phyloP scores from a whole-genome alignment of 64 coral and sea anemone genomes.

The Exaiptasia diaphana region DNA sequence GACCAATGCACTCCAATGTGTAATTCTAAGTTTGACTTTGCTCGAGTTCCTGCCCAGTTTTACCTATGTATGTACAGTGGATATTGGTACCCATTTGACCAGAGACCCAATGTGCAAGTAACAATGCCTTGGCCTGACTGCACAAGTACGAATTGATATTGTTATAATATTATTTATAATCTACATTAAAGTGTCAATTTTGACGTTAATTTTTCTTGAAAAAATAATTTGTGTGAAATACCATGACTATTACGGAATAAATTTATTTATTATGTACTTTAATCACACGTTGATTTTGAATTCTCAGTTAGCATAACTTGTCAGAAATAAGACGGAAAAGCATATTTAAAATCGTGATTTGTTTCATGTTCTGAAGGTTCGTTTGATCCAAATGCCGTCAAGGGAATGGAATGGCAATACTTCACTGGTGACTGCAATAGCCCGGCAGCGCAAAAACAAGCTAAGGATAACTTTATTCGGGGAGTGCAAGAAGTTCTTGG shows the following conservation, averaged over 20 bases:
- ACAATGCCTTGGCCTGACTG: constrained; percentile 79
- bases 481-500: constrained; percentile 34
- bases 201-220: too few relatives aligned
- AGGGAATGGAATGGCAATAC: constrained; percentile 91
- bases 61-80: constrained; percentile 60
- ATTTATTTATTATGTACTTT: too few relatives aligned
- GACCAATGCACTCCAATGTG: constrained; percentile 41
- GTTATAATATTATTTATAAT: too few relatives aligned
- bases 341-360: neutral
- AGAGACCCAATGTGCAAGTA: neutral
- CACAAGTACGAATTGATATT: constrained; percentile 40
- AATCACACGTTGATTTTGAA: too few relatives aligned
- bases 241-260: too few relatives aligned
- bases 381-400: constrained; percentile 59
- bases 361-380: neutral
- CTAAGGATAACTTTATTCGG: constrained; percentile 68
- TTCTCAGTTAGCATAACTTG: too few relatives aligned
- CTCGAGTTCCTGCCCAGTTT: constrained; percentile 59
- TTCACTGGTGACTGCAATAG: constrained; percentile 73
- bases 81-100: constrained; percentile 31
- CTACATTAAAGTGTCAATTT: neutral
- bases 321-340: too few relatives aligned
- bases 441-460: constrained; percentile 65
- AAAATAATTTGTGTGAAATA: too few relatives aligned
- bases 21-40: constrained; percentile 63